These are phyloP conservation scores for Phoenicopterus ruber DNA, from an alignment of 2,113 vertebrate genomes.

Conservation along the genomic window DNA sequence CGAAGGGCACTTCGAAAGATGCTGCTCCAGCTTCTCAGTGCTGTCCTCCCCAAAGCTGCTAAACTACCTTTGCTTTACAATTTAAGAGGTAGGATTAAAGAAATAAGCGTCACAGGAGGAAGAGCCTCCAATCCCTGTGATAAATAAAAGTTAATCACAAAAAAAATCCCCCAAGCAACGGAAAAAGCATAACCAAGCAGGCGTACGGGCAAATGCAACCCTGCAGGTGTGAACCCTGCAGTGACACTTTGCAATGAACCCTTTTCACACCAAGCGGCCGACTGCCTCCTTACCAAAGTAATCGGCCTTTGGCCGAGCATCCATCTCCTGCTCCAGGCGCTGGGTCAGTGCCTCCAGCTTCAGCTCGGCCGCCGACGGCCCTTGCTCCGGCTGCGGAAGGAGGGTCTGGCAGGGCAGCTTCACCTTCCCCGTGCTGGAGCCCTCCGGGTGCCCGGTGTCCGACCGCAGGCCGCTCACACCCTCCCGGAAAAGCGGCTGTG, in stretches of 20 bases:
- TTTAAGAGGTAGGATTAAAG: background rate
- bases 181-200: background rate
- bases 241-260: background rate
- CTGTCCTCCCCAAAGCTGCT: background rate
- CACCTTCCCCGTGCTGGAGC: conserved; percentile 58
- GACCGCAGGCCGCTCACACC: background rate
- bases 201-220: rapidly evolving
- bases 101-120: background rate
- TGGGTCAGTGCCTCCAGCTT: conserved; percentile 92
- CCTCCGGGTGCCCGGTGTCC: conserved; percentile 46
- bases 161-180: background rate
- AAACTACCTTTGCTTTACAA: background rate
- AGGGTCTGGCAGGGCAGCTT: conserved; percentile 81
- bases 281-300: conserved; percentile 85
- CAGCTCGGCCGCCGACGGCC: conserved; percentile 81
- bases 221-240: background rate
- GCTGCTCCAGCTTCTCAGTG: background rate
- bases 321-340: conserved; percentile 92
- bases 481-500: conserved; percentile 43
- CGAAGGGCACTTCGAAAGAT: background rate
- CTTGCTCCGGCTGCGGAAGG: conserved; percentile 69
- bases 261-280: rapidly evolving
- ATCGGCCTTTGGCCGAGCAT: conserved; percentile 86
- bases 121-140: background rate
- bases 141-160: background rate